Evolutionary conservation across 1,140 invertebrate species (phyloP).

Genomic region (Macrostomum lignano): DNA sequence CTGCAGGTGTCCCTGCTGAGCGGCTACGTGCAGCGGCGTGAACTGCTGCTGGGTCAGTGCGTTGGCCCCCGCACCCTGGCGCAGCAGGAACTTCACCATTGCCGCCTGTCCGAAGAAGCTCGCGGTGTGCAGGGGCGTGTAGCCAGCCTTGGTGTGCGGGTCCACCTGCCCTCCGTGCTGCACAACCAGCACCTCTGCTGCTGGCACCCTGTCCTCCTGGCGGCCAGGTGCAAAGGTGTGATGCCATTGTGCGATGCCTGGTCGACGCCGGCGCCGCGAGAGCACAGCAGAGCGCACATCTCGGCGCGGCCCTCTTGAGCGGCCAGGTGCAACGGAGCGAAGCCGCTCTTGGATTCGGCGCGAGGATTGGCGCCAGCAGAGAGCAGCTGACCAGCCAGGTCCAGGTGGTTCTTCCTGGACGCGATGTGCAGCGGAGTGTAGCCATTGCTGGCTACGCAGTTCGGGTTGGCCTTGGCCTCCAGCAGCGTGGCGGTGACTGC

Average conservation of each 20-base stretch:
- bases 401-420: conserved; percentile 40
- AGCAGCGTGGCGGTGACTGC: conserved; percentile 63
- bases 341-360: conserved; percentile 36
- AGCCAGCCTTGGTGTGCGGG: conserved; percentile 61
- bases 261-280: conserved; percentile 19
- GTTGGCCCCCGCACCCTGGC: conserved; percentile 34
- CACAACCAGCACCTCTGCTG: conserved; percentile 51
- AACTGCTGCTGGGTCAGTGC: conserved; percentile 42
- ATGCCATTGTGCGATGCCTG: conserved; percentile 45
- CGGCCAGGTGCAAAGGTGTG: conserved; percentile 47
- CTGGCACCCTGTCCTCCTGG: conserved; percentile 76
- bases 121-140: conserved; percentile 89
- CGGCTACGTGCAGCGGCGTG: conserved; percentile 55
- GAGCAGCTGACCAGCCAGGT: conserved; percentile 8
- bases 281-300: conserved; percentile 16
- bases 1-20: conserved; percentile 90
- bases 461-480: conserved; percentile 64
- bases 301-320: conserved; percentile 42
- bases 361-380: conserved; percentile 40
- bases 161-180: conserved; percentile 62
- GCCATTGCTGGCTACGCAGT: conserved; percentile 48
- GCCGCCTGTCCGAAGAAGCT: conserved; percentile 86
- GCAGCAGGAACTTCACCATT: conserved; percentile 75
- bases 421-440: conserved; percentile 71
- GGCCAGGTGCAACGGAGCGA: conserved; percentile 54